Base-by-base conservation (phyloP, 2,888 invertebrate species). In the Dynastes grantii region DNA sequence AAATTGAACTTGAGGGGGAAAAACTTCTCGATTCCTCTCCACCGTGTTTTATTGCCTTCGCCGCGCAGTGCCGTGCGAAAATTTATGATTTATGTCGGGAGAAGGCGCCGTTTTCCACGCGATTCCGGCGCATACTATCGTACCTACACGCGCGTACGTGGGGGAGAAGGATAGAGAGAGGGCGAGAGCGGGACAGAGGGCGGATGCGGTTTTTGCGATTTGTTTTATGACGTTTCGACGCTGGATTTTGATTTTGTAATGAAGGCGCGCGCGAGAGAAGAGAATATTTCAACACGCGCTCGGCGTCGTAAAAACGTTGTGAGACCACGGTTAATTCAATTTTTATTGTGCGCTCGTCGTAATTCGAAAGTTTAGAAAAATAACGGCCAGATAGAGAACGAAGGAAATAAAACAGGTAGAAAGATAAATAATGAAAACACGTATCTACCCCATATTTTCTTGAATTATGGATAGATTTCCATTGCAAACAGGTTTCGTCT, bases 221-320 rank as follows among this genome's bases (percentile, higher is more conserved):
- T 75, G 73, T 75, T 75, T 75, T 75, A 75, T 61, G 73, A 61
- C 61, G 27, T 61, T 75, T 75, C 73, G 61, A 55, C 73, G 40
- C 27, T 40, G 45, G 11, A 75, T 61, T 75, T 61, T 75, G 73
- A 75, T 61, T 61, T 75, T 40, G 45, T 61, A 75, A 75, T 63
- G 73, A 61, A 40, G 13, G 32, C 32, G 27, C 61, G 27, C 61
- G 61, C 45, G 8, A 8, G 1, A 45, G 45, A 75, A 8, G 8
- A 45, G 45, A 75, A 75, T 27, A 61, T 75, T 61, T 75, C 61
- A 63, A 61, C 61, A 29, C 55, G 45, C 27, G 67, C 27, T 22
- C 1, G 3, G 51, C 49, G 51, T 29, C 68, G 51, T 68, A 68
- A 68, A 68, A 68, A 51, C 51, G 51, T 68, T 68, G 27, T 29